Percentiles rank a stretch among this genome's conserved stretches.
Evolutionary conservation across 2,888 invertebrate species (phyloP).

Genomic region (Schizotus pectinicornis): DNA sequence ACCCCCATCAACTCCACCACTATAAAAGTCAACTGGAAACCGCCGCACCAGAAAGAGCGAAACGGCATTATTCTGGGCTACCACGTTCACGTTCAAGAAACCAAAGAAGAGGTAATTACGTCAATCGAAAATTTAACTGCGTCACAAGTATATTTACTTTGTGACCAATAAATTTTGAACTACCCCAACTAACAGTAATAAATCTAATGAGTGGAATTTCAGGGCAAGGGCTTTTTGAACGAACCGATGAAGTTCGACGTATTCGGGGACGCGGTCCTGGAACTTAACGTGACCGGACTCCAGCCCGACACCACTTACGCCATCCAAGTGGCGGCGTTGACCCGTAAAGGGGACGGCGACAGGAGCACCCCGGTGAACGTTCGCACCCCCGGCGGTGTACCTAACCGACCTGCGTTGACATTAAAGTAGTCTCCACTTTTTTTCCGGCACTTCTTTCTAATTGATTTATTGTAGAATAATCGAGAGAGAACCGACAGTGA

Average conservation of each 20-base stretch:
- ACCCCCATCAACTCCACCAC: conserved; percentile 94
- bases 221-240: conserved; percentile 81
- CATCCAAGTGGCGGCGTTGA: conserved; percentile 94
- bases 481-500: conserved; percentile 85
- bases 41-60: conserved; percentile 87
- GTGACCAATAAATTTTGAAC: conserved; percentile 1
- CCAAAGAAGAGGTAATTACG: conserved; percentile 84
- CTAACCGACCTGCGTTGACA: conserved; percentile 77
- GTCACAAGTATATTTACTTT: not conserved
- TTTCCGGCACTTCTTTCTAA: not conserved
- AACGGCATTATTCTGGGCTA: conserved; percentile 97
- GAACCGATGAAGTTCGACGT: conserved; percentile 89
- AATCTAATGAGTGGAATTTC: conserved; percentile 14
- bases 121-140: conserved; percentile 25
- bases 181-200: not conserved
- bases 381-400: conserved; percentile 93
- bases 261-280: conserved; percentile 76
- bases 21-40: conserved; percentile 93
- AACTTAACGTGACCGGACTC: conserved; percentile 85
- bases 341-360: conserved; percentile 96
- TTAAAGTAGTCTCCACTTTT: conserved; percentile 40
- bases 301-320: conserved; percentile 96
- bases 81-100: conserved; percentile 94
- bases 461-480: conserved; percentile 67
- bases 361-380: conserved; percentile 84